Conservation (phyloP, 2,113 vertebrate species). For the Rafetus swinhoei region DNA sequence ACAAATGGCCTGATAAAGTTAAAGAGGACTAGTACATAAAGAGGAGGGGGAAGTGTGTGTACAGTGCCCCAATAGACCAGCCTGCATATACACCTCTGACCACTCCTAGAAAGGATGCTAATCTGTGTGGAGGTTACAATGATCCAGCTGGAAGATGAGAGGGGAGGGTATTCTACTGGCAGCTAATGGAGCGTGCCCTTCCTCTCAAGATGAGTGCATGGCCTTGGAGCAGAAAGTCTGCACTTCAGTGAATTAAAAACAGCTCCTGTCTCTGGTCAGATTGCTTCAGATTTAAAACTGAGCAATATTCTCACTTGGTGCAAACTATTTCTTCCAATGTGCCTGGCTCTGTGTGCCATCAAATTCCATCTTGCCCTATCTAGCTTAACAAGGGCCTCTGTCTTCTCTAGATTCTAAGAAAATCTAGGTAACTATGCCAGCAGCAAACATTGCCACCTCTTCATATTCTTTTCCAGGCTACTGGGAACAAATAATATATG, state of each 20-base stretch:
- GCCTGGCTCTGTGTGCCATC: not conserved
- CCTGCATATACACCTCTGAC: not conserved
- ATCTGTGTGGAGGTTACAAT: not conserved
- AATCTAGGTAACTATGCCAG: not conserved
- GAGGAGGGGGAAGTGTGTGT: not conserved
- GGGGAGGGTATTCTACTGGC: not conserved
- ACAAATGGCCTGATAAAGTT: too few species aligned
- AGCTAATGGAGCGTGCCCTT: not conserved
- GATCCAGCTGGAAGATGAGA: not conserved
- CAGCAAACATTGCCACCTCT: fast-evolving
- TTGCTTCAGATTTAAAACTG: not conserved
- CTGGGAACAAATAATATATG: not conserved
- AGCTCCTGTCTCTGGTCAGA: not conserved
- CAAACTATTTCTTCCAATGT: fast-evolving
- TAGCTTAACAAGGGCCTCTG: not conserved
- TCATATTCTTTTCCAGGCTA: fast-evolving
- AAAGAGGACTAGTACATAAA: not conserved
- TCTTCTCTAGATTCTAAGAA: not conserved
- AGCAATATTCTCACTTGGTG: not conserved
- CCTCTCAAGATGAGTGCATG: fast-evolving
- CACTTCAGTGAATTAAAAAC: not conserved
- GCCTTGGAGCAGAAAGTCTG: not conserved
- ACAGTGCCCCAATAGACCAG: not conserved
- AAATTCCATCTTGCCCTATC: not conserved
- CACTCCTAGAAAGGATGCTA: not conserved